Conservation (phyloP, 2,797 vertebrate genomes). For the Acipenser transmontanus region DNA sequence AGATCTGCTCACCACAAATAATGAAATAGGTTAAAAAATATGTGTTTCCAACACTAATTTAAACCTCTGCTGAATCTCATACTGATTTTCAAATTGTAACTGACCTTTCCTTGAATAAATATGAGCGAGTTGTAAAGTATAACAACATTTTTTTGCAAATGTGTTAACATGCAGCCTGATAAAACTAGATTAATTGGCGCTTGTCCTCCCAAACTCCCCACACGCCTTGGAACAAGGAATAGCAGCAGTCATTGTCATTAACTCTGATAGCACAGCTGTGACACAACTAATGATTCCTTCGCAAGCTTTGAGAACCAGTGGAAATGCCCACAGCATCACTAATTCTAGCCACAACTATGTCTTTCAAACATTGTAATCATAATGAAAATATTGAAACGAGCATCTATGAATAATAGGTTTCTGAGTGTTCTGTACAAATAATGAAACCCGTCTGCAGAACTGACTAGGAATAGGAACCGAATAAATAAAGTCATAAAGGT, state of each 20-base stretch:
- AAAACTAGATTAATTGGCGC: slow-evolving; percentile 27
- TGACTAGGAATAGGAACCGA: slow-evolving; percentile 5
- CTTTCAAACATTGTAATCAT: slow-evolving; percentile 30
- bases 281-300: slow-evolving; percentile 41
- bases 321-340: slow-evolving; percentile 30
- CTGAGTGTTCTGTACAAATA: slow-evolving; percentile 10
- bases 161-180: slow-evolving; percentile 26
- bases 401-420: slow-evolving; percentile 21
- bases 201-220: slow-evolving; percentile 24
- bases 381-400: slow-evolving; percentile 24
- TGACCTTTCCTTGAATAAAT: slow-evolving; percentile 7
- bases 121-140: neutral
- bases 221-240: slow-evolving; percentile 32
- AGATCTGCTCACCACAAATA: neutral
- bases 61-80: neutral
- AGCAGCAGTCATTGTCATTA: slow-evolving; percentile 33
- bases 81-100: neutral
- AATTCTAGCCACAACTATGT: slow-evolving; percentile 30
- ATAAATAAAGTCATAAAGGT: slow-evolving; percentile 15
- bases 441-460: neutral
- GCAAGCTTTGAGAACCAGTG: slow-evolving; percentile 23
- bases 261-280: slow-evolving; percentile 41
- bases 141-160: slow-evolving; percentile 14
- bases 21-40: neutral
- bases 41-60: neutral